Percentiles rank a stretch among this genome's conserved stretches.
Conservation (phyloP, 2,888 invertebrate species). For the Drosophila lutescens region DNA sequence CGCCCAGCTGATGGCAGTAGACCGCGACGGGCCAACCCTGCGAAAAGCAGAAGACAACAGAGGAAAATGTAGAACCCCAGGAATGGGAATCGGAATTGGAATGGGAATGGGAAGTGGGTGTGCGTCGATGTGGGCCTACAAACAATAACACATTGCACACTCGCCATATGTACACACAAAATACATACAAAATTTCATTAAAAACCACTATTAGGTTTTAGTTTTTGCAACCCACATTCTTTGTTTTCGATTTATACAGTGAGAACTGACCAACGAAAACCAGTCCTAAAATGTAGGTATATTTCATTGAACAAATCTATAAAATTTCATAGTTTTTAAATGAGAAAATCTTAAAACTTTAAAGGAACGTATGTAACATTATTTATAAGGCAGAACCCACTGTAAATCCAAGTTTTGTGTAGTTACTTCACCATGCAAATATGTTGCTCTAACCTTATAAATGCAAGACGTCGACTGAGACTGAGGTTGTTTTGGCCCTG, state of each 20-base stretch:
- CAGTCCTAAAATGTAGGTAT: neutral
- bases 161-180: conserved; percentile 8
- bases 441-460: conserved; percentile 72
- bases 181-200: conserved; percentile 67
- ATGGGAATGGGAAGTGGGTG: conserved; percentile 46
- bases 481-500: conserved; percentile 9
- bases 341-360: too few species aligned
- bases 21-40: conserved; percentile 76
- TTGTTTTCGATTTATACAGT: conserved; percentile 52
- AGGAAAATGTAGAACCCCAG: conserved; percentile 28
- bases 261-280: conserved; percentile 10
- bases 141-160: conserved; percentile 37
- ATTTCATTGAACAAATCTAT: too few species aligned
- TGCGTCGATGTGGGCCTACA: conserved; percentile 36
- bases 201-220: conserved; percentile 70
- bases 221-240: conserved; percentile 75
- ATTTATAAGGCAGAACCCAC: conserved; percentile 36
- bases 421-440: conserved; percentile 78
- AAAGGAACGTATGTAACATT: neutral
- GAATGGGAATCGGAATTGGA: conserved; percentile 40
- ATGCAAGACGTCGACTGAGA: conserved; percentile 46
- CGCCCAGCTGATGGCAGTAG: conserved; percentile 67
- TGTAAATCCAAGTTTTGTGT: conserved; percentile 35
- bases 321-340: too few species aligned
- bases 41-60: conserved; percentile 52